Evolutionary conservation across 2,888 invertebrate genomes (phyloP).

Genomic region (Pterostichus madidus): DNA sequence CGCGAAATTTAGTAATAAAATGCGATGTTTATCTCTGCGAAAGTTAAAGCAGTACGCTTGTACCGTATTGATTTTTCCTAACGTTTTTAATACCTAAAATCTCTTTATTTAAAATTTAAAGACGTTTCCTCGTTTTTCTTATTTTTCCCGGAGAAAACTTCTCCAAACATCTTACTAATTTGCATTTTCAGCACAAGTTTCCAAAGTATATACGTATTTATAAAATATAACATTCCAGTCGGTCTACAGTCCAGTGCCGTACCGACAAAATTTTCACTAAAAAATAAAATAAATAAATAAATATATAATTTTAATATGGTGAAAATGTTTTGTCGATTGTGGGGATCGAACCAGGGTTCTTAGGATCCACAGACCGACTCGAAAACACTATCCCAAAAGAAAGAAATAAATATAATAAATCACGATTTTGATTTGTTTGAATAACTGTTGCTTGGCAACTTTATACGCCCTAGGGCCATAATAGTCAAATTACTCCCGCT

Average conservation of each 20-base stretch:
- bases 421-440: no score
- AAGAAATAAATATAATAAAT: no score
- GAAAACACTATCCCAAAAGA: no score
- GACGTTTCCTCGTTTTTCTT: constrained; percentile 20
- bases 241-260: constrained; percentile 50
- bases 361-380: no score
- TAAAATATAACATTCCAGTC: constrained; percentile 51
- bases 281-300: no score
- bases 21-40: constrained; percentile 11
- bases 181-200: constrained; percentile 47
- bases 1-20: constrained; percentile 18
- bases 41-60: constrained; percentile 62
- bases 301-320: no score
- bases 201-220: constrained; percentile 39
- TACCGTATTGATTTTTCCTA: constrained; percentile 69
- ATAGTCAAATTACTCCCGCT: no score
- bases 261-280: no score
- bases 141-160: constrained; percentile 24
- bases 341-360: no score
- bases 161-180: constrained; percentile 44
- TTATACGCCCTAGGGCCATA: no score
- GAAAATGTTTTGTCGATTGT: no score
- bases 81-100: constrained; percentile 49
- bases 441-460: no score
- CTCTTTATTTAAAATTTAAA: constrained; percentile 44